A percentile compares a stretch with the other conserved stretches of the same genome.
These are phyloP conservation scores for Poecilia velifera DNA, from an alignment of 2,797 vertebrate genomes.

Conservation along the genomic window DNA sequence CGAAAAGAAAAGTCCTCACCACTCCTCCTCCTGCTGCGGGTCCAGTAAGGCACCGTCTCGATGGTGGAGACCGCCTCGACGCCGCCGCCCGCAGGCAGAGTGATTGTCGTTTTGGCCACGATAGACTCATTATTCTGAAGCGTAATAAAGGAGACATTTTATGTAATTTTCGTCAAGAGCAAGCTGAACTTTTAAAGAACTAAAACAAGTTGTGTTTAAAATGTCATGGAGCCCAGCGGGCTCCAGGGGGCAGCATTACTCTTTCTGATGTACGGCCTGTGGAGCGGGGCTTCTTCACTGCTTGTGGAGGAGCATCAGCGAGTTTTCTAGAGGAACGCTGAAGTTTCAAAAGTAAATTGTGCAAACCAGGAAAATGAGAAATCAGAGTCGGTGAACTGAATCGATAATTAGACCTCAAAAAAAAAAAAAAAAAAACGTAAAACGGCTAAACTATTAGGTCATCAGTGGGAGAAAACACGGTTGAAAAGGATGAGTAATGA, in stretches of 20 bases:
- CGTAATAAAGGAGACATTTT: not conserved
- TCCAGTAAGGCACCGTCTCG: slow-evolving; percentile 86
- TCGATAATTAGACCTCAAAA: not conserved
- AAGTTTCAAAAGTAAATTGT: slow-evolving; percentile 27
- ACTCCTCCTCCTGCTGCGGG: slow-evolving; percentile 81
- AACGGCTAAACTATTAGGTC: not conserved
- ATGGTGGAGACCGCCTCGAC: slow-evolving; percentile 92
- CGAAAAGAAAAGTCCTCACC: slow-evolving; percentile 69
- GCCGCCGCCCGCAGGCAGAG: slow-evolving; percentile 87
- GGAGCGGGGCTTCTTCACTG: slow-evolving; percentile 87
- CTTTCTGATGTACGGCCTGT: slow-evolving; percentile 82
- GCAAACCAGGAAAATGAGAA: slow-evolving; percentile 14
- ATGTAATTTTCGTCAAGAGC: not conserved
- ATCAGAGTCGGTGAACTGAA: not conserved
- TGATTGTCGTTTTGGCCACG: slow-evolving; percentile 91
- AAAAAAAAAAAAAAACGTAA: too few species aligned
- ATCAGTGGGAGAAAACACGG: not conserved
- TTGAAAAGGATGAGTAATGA: slow-evolving; percentile 1
- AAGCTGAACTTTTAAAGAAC: not conserved
- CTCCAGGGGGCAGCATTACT: slow-evolving; percentile 76
- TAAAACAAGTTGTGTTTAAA: not conserved
- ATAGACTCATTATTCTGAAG: slow-evolving; percentile 90
- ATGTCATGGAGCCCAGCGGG: slow-evolving; percentile 10
- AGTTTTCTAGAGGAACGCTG: slow-evolving; percentile 91
- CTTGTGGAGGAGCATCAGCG: slow-evolving; percentile 82